Evolutionary conservation across 2,888 invertebrate species (phyloP).

Genomic region (Andrena marginata): DNA sequence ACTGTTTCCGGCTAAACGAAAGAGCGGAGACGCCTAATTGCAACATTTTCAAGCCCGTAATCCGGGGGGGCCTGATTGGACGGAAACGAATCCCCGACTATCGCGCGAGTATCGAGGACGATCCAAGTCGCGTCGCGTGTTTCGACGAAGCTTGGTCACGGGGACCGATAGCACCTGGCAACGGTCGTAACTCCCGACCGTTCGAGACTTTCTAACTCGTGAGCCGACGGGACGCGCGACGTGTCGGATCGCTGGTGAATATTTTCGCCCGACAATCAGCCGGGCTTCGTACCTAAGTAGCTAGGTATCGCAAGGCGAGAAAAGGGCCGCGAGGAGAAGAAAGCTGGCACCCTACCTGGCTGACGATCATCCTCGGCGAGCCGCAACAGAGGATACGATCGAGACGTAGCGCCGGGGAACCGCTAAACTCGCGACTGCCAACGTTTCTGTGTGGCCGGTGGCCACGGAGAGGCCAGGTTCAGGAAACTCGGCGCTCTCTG

Average conservation of each 20-base stretch:
- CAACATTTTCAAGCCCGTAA: no score
- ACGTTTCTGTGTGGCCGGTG: constrained; percentile 37
- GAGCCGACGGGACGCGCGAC: background rate
- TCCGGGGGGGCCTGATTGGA: no score
- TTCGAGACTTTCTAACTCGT: constrained; percentile 54
- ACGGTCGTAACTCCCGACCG: constrained; percentile 30
- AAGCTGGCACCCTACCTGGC: constrained; percentile 57
- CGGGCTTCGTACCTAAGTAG: no score
- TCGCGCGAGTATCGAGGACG: background rate
- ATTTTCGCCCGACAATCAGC: no score
- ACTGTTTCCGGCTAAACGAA: no score
- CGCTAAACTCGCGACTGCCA: constrained; percentile 27
- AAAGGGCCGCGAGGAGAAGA: background rate
- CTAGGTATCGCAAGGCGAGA: no score
- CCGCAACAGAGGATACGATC: constrained; percentile 11
- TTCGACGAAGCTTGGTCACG: constrained; percentile 33
- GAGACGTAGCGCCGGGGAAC: background rate
- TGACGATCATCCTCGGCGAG: constrained; percentile 61
- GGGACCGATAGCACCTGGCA: constrained; percentile 25
- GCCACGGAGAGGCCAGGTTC: constrained; percentile 65
- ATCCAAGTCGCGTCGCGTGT: background rate
- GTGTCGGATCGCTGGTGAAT: no score
- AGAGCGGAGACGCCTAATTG: no score
- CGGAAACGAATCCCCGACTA: no score
- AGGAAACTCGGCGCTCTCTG: constrained; percentile 76